Base-by-base conservation (phyloP, 2,888 invertebrate species). In the Cantharis lateralis region DNA sequence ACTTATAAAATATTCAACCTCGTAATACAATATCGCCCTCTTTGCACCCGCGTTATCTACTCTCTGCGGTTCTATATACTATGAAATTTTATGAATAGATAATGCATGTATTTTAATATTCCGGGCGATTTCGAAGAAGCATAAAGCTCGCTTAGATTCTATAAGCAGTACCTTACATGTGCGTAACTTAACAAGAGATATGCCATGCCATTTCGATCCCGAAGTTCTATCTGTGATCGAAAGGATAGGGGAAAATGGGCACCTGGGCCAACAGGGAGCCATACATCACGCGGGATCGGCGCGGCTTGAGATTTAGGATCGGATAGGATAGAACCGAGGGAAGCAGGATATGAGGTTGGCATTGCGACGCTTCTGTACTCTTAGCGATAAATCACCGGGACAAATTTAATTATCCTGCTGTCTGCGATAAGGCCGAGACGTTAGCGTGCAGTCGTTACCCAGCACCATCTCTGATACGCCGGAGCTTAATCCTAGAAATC, bases 361-460 rank as follows among this genome's bases (percentile, higher is more conserved):
- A 83, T 80, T 78, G 80, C 81, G 79, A 79, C 79, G 79, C 79
- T 75, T 80, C 82, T 80, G 81, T 85, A 83, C 82, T 82, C 83
- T 83, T 85, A 84, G 86, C 88, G 86, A 89, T 90, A 90, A 89
- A 90, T 90, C 90, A 89, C 89, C 84, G 86, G 87, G 90, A 90
- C 90, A 90, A 90, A 90, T 90, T 90, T 90, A 90, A 90, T 90
- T 90, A 90, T 90, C 90, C 89, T 89, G 88, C 88, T 88, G 89
- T 89, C 89, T 88, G 87, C 87, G 89, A 89, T 89, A 90, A 89
- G 89, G 87, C 87, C 83, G 79, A 79, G 79, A 79, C 79, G 79
- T 79, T 77, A 76, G 78, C 78, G 76, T 76, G 76, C 76, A 78
- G 78, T 78, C 78, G 78, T 78, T 78, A 78, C 78, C 78, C 78